Conservation (phyloP, 2,113 vertebrate species). For the Pristiophorus japonicus region DNA sequence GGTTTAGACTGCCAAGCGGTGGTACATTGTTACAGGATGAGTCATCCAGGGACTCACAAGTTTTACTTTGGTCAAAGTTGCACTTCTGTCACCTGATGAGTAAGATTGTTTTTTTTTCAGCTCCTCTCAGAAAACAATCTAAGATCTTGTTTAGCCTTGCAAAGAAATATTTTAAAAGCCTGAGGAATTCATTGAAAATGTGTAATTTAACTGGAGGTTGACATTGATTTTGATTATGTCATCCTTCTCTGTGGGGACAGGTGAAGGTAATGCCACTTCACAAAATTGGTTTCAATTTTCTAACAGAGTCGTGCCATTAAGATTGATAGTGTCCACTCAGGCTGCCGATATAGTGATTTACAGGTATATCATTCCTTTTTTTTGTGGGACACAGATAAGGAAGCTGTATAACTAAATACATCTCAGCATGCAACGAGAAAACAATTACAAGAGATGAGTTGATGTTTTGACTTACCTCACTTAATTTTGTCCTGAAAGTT, state of each 20-base stretch:
- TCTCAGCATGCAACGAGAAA: neutral
- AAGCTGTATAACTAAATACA: neutral
- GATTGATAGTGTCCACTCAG: neutral
- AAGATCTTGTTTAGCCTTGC: neutral
- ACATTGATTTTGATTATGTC: neutral
- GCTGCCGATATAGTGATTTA: neutral
- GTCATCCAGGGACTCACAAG: neutral
- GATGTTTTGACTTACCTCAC: neutral
- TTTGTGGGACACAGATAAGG: neutral
- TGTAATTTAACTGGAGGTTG: neutral
- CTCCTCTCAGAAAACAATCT: neutral
- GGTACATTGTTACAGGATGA: neutral
- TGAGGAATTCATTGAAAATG: neutral
- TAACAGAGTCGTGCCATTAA: neutral
- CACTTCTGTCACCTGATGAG: neutral
- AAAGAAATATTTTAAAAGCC: neutral
- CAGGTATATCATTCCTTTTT: neutral
- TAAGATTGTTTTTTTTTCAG: neutral
- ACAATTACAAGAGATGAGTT: neutral
- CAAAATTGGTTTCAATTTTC: conserved; percentile 7
- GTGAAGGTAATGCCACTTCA: neutral
- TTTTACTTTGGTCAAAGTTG: neutral
- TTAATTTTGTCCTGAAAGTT: neutral
- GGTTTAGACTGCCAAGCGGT: neutral
- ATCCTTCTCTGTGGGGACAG: neutral